Base-by-base conservation (phyloP, 2,797 vertebrate genomes). In the Dryobates pubescens region DNA sequence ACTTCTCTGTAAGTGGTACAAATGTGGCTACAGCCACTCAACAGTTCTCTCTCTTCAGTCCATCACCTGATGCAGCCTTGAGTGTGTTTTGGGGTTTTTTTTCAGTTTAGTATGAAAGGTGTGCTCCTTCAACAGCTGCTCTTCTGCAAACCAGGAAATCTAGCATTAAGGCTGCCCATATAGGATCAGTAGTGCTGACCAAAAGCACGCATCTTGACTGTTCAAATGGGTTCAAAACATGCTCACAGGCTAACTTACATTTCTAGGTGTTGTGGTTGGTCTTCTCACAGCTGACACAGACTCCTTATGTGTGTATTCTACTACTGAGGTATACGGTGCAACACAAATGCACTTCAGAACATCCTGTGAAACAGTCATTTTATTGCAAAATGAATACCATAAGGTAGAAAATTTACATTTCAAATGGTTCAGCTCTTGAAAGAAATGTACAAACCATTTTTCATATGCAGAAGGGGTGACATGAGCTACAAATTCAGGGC, bases 361-460 rank as follows among this genome's bases (percentile, higher is more conserved):
- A 45, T 45, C 12, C 32, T 47, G 9, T 73, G 53, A 76, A 86
- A 91, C 29, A 76, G 59, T 53, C 0, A 0, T 57, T 96, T 96
- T 94, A 96, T 94, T 96, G 91, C 19, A 93, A 92, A 95, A 93
- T 17, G 1, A 68, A 1, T 64, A 71, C 17, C 2, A 5, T 32
- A 75, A 68, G 9, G 41, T 13, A 91, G 43, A 70, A 88, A 70
- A 70, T 41, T 34, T 56, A 77, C 13, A 43, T 65, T 88, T 90
- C 34, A 82, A 9, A 43, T 7, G 71, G 18, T 71, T 80, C 23
- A 68, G 7, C 30, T 94, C 61, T 45, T 70, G 26, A 90, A 87
- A 92, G 24, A 90, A 94, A 95, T 80, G 67, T 91, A 74, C 32
- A 89, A 92, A 74, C 51, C 71, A 56, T 4, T 8, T 80, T 86